A percentile compares a stretch with the other conserved stretches of the same genome.
These are phyloP conservation scores for Smutsia temminckii DNA, from an alignment of 2,797 vertebrate genomes.

Conservation along the genomic window DNA sequence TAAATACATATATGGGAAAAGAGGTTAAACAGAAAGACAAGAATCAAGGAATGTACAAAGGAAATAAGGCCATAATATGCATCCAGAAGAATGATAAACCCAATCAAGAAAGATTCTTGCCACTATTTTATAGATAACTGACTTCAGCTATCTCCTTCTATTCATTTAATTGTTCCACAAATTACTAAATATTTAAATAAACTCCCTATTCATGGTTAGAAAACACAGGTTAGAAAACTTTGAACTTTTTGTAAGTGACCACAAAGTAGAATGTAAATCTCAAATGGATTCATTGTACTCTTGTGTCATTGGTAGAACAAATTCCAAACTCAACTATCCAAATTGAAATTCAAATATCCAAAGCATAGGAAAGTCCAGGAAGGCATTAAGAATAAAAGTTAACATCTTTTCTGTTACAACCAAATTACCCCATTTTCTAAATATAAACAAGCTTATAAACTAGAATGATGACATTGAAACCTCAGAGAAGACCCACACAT, in stretches of 20 bases:
- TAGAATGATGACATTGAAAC: not conserved
- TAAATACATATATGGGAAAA: not conserved
- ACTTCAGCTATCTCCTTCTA: not conserved
- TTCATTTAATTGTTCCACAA: not conserved
- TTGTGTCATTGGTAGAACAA: not conserved
- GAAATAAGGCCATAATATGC: not conserved
- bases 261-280: not conserved
- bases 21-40: not conserved
- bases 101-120: not conserved
- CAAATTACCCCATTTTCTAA: conserved; percentile 4
- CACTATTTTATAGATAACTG: not conserved
- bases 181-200: conserved; percentile 24
- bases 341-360: not conserved
- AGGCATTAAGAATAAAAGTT: not conserved
- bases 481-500: not conserved
- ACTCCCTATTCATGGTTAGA: not conserved
- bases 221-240: not conserved
- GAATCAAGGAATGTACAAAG: not conserved
- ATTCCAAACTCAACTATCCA: not conserved
- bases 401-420: not conserved
- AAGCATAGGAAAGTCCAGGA: not conserved
- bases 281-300: not conserved
- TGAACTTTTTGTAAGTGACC: not conserved
- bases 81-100: not conserved
- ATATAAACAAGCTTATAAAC: not conserved